phyloP scores from a whole-genome alignment of 2,888 invertebrate species.

The Furcula furcula region DNA sequence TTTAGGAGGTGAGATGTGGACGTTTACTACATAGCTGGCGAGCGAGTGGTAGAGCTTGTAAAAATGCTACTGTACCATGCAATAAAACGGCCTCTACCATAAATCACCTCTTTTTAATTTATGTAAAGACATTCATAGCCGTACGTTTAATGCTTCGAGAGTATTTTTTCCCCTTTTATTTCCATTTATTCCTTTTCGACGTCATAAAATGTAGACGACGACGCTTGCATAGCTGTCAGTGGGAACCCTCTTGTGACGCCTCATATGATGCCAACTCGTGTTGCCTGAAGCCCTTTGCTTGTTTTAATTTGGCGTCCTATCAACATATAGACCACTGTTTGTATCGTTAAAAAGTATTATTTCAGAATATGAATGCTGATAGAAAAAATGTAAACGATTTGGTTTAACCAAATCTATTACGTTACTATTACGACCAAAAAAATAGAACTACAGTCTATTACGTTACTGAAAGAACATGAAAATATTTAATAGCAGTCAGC shows the following conservation, averaged over 20 bases:
- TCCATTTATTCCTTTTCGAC: constrained; percentile 46
- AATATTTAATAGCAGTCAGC: too few species aligned
- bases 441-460: too few species aligned
- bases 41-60: constrained; percentile 23
- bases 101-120: constrained; percentile 68
- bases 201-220: constrained; percentile 58
- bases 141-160: constrained; percentile 51
- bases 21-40: background rate
- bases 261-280: constrained; percentile 28
- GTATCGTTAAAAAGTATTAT: too few species aligned
- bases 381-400: too few species aligned
- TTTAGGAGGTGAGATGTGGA: background rate
- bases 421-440: too few species aligned
- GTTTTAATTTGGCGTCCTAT: constrained; percentile 19
- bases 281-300: constrained; percentile 24
- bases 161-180: constrained; percentile 57
- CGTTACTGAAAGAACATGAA: too few species aligned
- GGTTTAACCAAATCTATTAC: too few species aligned
- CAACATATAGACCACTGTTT: too few species aligned
- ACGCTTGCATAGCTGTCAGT: constrained; percentile 43
- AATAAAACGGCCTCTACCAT: constrained; percentile 21
- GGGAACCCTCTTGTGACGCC: constrained; percentile 31
- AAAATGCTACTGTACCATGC: constrained; percentile 23
- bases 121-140: constrained; percentile 50
- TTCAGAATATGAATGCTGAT: too few species aligned